Evolutionary conservation across 2,113 vertebrate genomes (phyloP).

Genomic region (Scytalopus superciliaris): DNA sequence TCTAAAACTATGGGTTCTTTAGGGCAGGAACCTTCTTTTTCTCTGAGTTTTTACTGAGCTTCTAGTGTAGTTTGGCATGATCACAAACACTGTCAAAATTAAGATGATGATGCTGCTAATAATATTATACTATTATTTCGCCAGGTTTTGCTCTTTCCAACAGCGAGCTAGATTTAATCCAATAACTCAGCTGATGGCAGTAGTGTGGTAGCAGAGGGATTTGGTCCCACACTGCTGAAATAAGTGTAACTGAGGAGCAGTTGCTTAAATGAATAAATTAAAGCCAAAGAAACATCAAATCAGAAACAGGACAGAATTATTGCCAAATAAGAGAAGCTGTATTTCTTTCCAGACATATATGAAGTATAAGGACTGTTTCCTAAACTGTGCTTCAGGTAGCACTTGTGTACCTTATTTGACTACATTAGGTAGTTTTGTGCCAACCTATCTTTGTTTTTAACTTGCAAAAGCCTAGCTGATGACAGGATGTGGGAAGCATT

Average conservation of each 20-base stretch:
- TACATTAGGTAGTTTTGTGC: background rate
- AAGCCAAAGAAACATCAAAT: background rate
- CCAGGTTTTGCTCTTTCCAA: background rate
- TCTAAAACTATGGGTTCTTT: background rate
- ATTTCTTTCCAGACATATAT: background rate
- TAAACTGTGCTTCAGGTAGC: background rate
- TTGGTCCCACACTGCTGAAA: background rate
- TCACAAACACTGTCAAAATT: background rate
- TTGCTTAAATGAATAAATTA: background rate
- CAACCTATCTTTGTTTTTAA: background rate
- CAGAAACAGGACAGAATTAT: background rate
- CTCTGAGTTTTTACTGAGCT: background rate
- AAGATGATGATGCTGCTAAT: background rate
- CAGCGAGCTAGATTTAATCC: background rate
- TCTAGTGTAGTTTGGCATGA: background rate
- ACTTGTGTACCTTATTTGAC: background rate
- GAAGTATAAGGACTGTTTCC: background rate
- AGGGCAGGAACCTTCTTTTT: background rate
- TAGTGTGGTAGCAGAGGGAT: background rate
- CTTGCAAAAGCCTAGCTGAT: background rate
- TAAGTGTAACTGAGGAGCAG: background rate
- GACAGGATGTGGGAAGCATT: background rate
- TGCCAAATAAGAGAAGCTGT: background rate
- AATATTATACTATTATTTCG: background rate
- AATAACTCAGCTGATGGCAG: background rate